Evolutionary conservation across 1,140 invertebrate genomes (phyloP).

Genomic region (Brachionus rubens): DNA sequence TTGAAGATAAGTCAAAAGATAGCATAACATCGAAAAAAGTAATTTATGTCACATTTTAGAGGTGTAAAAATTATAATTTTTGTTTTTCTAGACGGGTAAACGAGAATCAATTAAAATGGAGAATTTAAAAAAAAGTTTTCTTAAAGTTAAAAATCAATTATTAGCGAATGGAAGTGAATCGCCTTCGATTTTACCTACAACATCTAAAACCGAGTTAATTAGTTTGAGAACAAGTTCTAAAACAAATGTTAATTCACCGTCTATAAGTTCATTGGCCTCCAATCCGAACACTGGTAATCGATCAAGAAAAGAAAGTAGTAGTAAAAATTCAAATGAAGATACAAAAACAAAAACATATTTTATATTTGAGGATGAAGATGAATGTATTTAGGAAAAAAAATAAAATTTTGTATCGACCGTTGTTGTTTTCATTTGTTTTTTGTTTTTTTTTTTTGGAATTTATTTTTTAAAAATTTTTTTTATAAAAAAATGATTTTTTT

Average conservation of each 20-base stretch:
- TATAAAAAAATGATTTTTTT: too few species aligned
- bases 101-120: conserved; percentile 15
- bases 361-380: conserved; percentile 37
- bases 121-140: conserved; percentile 20
- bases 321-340: background rate
- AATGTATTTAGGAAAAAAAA: too few species aligned
- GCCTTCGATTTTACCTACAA: background rate
- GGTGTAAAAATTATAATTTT: background rate
- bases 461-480: too few species aligned
- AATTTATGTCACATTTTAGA: background rate
- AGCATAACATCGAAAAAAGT: background rate
- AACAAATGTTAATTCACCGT: background rate
- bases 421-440: too few species aligned
- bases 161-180: background rate
- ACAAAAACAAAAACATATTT: background rate
- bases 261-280: background rate
- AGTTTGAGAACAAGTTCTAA: background rate
- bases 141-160: conserved; percentile 33
- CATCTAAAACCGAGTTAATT: background rate
- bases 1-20: background rate
- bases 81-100: background rate
- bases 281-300: background rate
- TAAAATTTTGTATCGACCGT: too few species aligned
- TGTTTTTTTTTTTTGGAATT: too few species aligned
- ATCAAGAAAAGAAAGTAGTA: background rate